Conservation (phyloP, 2,113 vertebrate species). For the Ailurus styani region DNA sequence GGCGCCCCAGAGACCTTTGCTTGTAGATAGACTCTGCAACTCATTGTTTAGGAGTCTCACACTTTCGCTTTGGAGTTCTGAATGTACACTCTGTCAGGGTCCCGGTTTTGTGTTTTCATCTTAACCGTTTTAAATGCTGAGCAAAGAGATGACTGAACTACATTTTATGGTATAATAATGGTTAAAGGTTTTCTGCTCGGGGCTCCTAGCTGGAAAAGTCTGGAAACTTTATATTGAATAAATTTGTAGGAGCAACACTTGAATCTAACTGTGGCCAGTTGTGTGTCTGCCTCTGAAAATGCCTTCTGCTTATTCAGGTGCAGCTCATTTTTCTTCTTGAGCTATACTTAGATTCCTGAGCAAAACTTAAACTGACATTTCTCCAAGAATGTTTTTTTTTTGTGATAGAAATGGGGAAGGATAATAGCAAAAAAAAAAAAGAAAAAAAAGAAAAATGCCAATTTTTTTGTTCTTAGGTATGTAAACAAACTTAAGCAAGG, state of each 20-base stretch:
- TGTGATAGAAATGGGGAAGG: not conserved
- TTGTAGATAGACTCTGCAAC: not conserved
- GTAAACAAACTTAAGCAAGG: not conserved
- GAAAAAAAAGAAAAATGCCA: no score
- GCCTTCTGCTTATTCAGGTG: slow-evolving; percentile 19
- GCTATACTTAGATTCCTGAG: not conserved
- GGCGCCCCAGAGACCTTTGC: not conserved
- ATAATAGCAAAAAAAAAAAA: not conserved
- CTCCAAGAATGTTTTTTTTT: not conserved
- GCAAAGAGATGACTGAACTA: not conserved
- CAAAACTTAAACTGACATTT: not conserved
- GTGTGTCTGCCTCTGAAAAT: not conserved
- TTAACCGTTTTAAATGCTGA: not conserved
- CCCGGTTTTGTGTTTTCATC: not conserved
- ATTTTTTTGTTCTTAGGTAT: not conserved
- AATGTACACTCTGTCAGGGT: not conserved
- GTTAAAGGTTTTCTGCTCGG: not conserved
- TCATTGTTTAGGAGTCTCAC: not conserved
- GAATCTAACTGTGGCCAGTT: not conserved
- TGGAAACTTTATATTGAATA: not conserved
- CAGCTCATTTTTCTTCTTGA: not conserved
- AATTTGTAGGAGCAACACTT: not conserved
- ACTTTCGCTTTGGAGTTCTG: not conserved
- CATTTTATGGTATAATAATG: not conserved
- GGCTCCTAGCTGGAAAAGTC: not conserved